phyloP scores from a whole-genome alignment of 1,140 invertebrate genomes.

The Vanessa tameamea region DNA sequence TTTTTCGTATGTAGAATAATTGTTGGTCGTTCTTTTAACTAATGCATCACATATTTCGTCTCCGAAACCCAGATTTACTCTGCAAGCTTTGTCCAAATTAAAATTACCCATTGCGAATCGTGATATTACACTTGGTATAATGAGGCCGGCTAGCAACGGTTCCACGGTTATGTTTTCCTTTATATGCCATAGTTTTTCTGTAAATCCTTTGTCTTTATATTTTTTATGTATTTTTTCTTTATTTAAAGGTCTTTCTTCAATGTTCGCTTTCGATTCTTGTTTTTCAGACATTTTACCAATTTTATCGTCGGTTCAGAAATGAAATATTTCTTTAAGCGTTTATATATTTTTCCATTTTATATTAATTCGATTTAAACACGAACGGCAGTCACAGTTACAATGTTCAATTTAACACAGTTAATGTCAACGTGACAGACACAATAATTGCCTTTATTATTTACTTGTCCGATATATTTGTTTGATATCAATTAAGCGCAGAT shows the following conservation, averaged over 20 bases:
- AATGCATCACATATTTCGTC: slow-evolving; percentile 80
- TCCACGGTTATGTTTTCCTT: slow-evolving; percentile 81
- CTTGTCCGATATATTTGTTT: slow-evolving; percentile 71
- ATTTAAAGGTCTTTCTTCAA: slow-evolving; percentile 67
- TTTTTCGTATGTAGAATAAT: slow-evolving; percentile 72
- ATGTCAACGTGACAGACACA: slow-evolving; percentile 54
- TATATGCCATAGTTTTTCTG: slow-evolving; percentile 59
- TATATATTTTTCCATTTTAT: slow-evolving; percentile 51
- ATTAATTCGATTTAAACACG: slow-evolving; percentile 37
- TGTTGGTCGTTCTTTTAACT: slow-evolving; percentile 66
- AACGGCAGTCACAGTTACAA: slow-evolving; percentile 49
- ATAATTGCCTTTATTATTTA: slow-evolving; percentile 66
- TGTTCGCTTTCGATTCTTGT: slow-evolving; percentile 45
- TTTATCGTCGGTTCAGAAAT: too few relatives aligned
- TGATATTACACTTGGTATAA: slow-evolving; percentile 81
- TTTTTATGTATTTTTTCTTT: slow-evolving; percentile 42
- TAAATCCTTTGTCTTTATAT: slow-evolving; percentile 57
- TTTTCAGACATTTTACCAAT: slow-evolving; percentile 53
- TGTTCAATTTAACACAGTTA: slow-evolving; percentile 61
- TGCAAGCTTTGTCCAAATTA: slow-evolving; percentile 83
- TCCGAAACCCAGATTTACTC: slow-evolving; percentile 80
- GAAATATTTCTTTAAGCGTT: slow-evolving; percentile 25
- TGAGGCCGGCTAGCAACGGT: slow-evolving; percentile 81
- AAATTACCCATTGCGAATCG: slow-evolving; percentile 81
- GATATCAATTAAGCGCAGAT: slow-evolving; percentile 75